Base-by-base conservation (phyloP, 2,888 invertebrate species). In the Epinotia ramella region DNA sequence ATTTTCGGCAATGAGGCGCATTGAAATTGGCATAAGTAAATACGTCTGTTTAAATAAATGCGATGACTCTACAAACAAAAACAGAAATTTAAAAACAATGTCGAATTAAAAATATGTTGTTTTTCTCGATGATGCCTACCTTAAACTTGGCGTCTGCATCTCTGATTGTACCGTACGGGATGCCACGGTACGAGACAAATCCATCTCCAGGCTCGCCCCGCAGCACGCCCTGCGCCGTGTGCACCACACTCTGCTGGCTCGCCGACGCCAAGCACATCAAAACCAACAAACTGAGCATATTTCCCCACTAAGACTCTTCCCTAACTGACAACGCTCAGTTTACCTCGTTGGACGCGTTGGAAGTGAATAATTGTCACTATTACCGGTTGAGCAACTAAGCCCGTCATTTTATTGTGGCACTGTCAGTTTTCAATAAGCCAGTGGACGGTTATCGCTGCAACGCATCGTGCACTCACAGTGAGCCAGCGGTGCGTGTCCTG, bases 121-220 rank as follows among this genome's bases (percentile, higher is more conserved):
- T 53, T 16, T 7, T 46, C 13, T 46, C 2, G 46, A 12, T 46
- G 13, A 13, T 13, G 12, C 3, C 33, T 33, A 33, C 94, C 91
- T 90, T 93, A 68, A 90, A 94, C 70, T 86, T 86, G 1, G 84
- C 88, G 9, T 78, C 79, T 0, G 76, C 68, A 1, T 78, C 81
- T 18, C 77, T 81, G 16, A 87, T 73, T 7, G 85, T 84, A 0
- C 89, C 93, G 67, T 94, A 94, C 1, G 94, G 94, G 56, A 94
- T 88, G 0, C 93, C 94, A 0, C 79, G 81, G 69, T 90, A 94
- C 0, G 90, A 89, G n/a, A 87, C 81, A 70, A 88, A 89, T 0
- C 91, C 93, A 0, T 89, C 87, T 9, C 82, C 81, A 0, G 77
- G 63, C 5, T 82, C 78, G 0, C 93, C 94, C 0, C 88, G 82